phyloP scores from a whole-genome alignment of 2,113 vertebrate genomes.

The Pongo abelii region DNA sequence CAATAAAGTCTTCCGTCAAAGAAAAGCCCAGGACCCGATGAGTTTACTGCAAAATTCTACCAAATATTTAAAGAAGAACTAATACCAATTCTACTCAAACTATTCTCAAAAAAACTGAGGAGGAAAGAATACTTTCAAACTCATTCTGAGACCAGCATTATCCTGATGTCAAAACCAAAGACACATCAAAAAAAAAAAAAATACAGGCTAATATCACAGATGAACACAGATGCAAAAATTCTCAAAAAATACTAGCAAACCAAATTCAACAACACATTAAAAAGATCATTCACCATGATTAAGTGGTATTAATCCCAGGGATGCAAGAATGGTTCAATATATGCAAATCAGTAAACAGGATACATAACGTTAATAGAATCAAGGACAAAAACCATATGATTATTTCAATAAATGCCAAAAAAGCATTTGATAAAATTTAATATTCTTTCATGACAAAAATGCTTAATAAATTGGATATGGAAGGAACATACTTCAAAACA shows the following conservation, averaged over 20 bases:
- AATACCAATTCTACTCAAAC: neutral
- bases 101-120: neutral
- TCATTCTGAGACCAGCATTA: neutral
- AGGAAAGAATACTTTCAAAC: neutral
- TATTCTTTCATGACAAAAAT: neutral
- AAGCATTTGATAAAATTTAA: neutral
- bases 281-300: neutral
- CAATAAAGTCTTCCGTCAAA: neutral
- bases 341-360: neutral
- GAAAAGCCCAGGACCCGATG: neutral
- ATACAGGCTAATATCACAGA: neutral
- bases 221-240: neutral
- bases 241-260: neutral
- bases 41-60: neutral
- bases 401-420: neutral
- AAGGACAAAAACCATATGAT: neutral
- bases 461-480: neutral
- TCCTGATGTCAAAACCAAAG: neutral
- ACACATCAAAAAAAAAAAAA: neutral
- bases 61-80: neutral
- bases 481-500: neutral
- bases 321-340: neutral
- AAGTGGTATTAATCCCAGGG: neutral
- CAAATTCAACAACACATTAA: neutral
- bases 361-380: neutral